Percentiles rank a stretch among this genome's conserved stretches.
Conservation (phyloP, 2,113 vertebrate genomes). For the Paramormyrops kingsleyae region DNA sequence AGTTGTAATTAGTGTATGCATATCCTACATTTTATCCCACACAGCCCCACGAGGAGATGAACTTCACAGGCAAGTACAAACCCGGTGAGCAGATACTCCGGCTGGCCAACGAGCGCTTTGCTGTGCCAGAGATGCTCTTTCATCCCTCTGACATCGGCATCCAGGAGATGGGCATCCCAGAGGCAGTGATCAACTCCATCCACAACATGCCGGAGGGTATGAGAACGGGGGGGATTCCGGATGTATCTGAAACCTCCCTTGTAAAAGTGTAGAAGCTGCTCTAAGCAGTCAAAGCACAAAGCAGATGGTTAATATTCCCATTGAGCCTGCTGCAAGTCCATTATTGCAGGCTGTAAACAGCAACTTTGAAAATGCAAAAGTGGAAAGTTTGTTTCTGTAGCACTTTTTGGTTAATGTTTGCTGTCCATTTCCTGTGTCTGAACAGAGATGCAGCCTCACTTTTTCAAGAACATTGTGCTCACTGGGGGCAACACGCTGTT, state of each 20-base stretch:
- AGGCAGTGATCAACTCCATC: constrained; percentile 85
- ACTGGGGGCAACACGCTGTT: constrained; percentile 88
- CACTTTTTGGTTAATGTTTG: neutral
- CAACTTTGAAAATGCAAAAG: neutral
- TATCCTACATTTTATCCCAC: neutral
- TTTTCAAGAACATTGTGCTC: constrained; percentile 93
- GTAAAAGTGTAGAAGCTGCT: neutral
- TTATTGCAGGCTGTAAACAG: neutral
- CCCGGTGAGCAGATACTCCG: constrained; percentile 92
- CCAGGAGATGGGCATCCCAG: constrained; percentile 97
- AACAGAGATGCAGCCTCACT: constrained; percentile 96
- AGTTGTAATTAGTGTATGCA: neutral
- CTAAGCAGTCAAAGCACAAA: neutral
- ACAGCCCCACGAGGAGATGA: constrained; percentile 90
- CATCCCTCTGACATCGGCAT: constrained; percentile 94
- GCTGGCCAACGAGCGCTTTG: constrained; percentile 89
- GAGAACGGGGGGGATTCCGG: neutral
- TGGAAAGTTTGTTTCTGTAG: neutral
- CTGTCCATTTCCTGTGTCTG: constrained; percentile 6
- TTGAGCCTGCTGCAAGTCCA: neutral
- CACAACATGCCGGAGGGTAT: constrained; percentile 87
- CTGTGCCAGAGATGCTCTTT: constrained; percentile 94
- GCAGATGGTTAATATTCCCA: neutral
- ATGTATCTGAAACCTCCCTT: neutral
- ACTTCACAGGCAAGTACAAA: constrained; percentile 90